These are phyloP conservation scores for Dromius quadrimaculatus DNA, from an alignment of 2,888 invertebrate species.

Conservation along the genomic window DNA sequence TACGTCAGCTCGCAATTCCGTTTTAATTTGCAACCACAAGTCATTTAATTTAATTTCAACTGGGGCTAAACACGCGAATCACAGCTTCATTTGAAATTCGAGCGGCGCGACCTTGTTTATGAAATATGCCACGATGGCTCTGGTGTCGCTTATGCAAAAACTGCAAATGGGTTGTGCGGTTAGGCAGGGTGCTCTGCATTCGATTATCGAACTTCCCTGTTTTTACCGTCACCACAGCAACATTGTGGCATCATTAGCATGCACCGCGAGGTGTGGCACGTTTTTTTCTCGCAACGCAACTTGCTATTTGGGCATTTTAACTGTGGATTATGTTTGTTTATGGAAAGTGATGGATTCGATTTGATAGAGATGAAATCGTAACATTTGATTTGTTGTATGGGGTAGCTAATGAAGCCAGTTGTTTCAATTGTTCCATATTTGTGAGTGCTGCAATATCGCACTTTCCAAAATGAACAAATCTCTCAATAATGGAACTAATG, in stretches of 20 bases:
- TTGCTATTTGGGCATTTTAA: slow-evolving; percentile 24
- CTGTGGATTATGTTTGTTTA: slow-evolving; percentile 26
- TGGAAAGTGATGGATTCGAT: slow-evolving; percentile 33
- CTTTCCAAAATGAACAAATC: no score
- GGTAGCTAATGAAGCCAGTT: background rate
- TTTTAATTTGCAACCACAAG: slow-evolving; percentile 32
- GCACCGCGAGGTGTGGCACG: slow-evolving; percentile 5
- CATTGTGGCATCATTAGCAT: slow-evolving; percentile 40
- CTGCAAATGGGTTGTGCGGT: slow-evolving; percentile 15
- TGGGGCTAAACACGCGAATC: slow-evolving; percentile 21
- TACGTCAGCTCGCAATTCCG: slow-evolving; percentile 4
- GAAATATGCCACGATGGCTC: slow-evolving; percentile 2
- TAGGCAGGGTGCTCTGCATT: slow-evolving; percentile 20
- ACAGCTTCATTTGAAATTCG: slow-evolving; percentile 39
- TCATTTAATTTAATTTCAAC: slow-evolving; percentile 35
- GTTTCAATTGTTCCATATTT: background rate
- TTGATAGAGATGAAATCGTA: slow-evolving; percentile 19
- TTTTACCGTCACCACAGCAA: background rate
- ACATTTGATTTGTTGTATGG: background rate
- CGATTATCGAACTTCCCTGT: slow-evolving; percentile 20
- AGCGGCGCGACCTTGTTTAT: slow-evolving; percentile 23
- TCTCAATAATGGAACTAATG: no score
- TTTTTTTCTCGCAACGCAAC: slow-evolving; percentile 10
- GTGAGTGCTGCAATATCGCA: no score
- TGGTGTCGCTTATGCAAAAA: slow-evolving; percentile 27